Evolutionary conservation across 2,797 vertebrate genomes (phyloP).

Genomic region (Argyrosomus regius): DNA sequence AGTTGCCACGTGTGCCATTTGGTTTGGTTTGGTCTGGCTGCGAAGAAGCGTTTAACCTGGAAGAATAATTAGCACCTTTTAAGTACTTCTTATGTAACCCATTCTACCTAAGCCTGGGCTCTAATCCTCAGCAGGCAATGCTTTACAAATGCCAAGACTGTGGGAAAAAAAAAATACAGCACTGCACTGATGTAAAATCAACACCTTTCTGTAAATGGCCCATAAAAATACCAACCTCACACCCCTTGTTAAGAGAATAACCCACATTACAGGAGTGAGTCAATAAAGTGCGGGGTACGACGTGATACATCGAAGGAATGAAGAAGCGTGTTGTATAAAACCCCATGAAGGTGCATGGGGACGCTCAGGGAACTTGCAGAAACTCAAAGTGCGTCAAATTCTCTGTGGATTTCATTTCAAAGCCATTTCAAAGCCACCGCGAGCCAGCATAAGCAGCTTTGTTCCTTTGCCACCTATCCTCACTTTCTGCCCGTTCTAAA

Average conservation of each 20-base stretch:
- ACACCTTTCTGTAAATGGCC: conserved; percentile 56
- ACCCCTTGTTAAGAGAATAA: conserved; percentile 29
- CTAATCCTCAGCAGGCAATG: conserved; percentile 50
- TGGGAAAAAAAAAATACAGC: conserved; percentile 40
- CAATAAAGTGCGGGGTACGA: conserved; percentile 23
- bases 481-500: conserved; percentile 59
- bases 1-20: conserved; percentile 29
- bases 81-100: conserved; percentile 63
- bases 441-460: conserved; percentile 63
- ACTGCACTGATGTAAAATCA: conserved; percentile 60
- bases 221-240: conserved; percentile 51
- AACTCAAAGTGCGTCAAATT: conserved; percentile 56
- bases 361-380: conserved; percentile 37
- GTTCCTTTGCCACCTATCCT: conserved; percentile 64
- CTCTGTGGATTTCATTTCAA: conserved; percentile 55
- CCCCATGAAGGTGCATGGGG: conserved; percentile 38
- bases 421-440: conserved; percentile 48
- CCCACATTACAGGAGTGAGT: conserved; percentile 43
- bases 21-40: conserved; percentile 26
- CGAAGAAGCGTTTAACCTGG: conserved; percentile 58
- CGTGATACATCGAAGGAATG: conserved; percentile 1
- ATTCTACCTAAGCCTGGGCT: conserved; percentile 50
- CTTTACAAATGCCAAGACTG: conserved; percentile 55
- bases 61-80: conserved; percentile 77
- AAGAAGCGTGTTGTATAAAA: conserved; percentile 24